A percentile compares a stretch with the other conserved stretches of the same genome.
Evolutionary conservation across 2,797 vertebrate species (phyloP).

Genomic region (Peromyscus eremicus): DNA sequence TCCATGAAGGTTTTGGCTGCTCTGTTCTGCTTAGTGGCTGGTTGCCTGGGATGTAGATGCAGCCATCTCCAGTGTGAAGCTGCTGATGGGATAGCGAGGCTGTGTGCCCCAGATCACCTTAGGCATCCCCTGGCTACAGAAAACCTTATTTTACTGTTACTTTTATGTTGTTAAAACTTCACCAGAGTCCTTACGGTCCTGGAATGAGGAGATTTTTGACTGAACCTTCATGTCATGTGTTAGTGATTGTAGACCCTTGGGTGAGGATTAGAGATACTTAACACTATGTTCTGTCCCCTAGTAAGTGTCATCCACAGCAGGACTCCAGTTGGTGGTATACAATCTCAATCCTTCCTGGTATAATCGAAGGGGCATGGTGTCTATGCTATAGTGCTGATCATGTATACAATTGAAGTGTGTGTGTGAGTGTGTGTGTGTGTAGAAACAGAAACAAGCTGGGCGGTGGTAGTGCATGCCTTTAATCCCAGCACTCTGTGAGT

Average conservation of each 20-base stretch:
- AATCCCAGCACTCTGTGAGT: neutral
- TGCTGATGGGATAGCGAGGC: rapidly evolving
- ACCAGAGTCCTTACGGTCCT: neutral
- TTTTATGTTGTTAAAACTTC: neutral
- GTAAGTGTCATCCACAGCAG: rapidly evolving
- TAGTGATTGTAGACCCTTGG: neutral
- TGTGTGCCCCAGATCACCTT: no score
- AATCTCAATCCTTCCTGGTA: neutral
- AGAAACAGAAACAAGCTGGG: no score
- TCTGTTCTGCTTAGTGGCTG: neutral
- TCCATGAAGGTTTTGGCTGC: rapidly evolving
- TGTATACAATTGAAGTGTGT: neutral
- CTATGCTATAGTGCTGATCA: rapidly evolving
- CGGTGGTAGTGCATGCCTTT: rapidly evolving
- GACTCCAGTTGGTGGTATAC: neutral
- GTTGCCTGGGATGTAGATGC: neutral
- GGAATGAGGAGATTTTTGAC: no score
- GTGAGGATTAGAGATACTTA: neutral
- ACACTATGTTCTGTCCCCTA: rapidly evolving
- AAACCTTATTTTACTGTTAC: neutral
- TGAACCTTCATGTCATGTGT: neutral
- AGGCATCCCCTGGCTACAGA: no score
- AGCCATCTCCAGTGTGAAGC: neutral
- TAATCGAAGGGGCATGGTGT: rapidly evolving
- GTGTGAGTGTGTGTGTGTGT: neutral